Evolutionary conservation across 2,888 invertebrate genomes (phyloP).

Genomic region (Cepaea hortensis): DNA sequence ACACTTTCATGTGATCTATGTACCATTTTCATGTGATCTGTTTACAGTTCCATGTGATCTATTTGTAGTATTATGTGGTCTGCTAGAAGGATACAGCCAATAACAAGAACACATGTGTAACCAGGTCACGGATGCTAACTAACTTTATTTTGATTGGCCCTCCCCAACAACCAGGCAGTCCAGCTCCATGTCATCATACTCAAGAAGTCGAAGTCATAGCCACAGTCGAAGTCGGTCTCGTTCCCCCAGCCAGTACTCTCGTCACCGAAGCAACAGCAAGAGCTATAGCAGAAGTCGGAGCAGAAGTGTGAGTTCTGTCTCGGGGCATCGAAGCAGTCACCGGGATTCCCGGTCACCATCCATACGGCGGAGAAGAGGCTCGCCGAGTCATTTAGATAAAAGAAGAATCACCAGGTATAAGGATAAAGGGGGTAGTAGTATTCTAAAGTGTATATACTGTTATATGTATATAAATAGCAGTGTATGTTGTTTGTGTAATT

Average conservation of each 20-base stretch:
- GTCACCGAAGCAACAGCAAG: slow-evolving; percentile 14
- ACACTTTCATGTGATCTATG: too few species aligned
- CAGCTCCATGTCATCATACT: slow-evolving; percentile 47
- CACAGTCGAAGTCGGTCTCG: slow-evolving; percentile 52
- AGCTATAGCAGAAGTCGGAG: slow-evolving; percentile 42
- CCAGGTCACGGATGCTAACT: too few species aligned
- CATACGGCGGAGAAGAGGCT: slow-evolving; percentile 92
- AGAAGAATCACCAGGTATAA: slow-evolving; percentile 93
- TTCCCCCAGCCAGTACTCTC: slow-evolving; percentile 26
- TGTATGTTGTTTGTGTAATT: too few species aligned
- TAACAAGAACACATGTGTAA: too few species aligned
- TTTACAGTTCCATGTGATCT: too few species aligned
- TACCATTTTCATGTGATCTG: too few species aligned
- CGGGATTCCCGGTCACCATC: slow-evolving; percentile 79
- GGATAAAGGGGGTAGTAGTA: neutral
- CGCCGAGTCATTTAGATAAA: slow-evolving; percentile 94
- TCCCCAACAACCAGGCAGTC: neutral
- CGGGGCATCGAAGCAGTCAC: slow-evolving; percentile 52
- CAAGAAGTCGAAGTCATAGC: slow-evolving; percentile 50
- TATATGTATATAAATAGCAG: neutral
- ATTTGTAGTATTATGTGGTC: too few species aligned
- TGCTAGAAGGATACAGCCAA: too few species aligned
- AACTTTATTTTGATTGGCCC: neutral
- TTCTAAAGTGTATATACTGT: neutral
- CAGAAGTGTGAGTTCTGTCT: slow-evolving; percentile 26